These are phyloP conservation scores for Pristionchus japonicus DNA, from an alignment of 2,888 invertebrate genomes.

Conservation along the genomic window DNA sequence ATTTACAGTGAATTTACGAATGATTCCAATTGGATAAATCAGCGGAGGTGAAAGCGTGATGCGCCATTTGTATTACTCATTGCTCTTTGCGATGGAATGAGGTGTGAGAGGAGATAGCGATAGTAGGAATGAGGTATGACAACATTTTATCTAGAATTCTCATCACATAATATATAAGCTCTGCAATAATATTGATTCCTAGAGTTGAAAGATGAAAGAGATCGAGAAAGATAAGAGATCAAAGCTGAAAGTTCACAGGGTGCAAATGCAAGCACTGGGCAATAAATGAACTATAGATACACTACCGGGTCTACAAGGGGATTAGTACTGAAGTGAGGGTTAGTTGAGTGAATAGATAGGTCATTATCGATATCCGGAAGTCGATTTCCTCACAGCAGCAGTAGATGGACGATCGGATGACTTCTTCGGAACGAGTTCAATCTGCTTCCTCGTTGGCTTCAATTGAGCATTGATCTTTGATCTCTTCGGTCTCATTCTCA, in stretches of 20 bases:
- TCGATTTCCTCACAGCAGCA: neutral
- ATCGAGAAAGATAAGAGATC: neutral
- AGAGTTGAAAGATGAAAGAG: neutral
- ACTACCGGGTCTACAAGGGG: neutral
- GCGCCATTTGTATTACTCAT: neutral
- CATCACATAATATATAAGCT: slow-evolving; percentile 26
- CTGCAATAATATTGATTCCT: slow-evolving; percentile 10
- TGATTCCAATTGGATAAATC: neutral
- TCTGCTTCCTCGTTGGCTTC: slow-evolving; percentile 22
- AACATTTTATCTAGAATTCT: slow-evolving; percentile 27
- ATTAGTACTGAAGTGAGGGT: neutral
- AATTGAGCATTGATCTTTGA: neutral
- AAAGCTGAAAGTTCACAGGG: slow-evolving; percentile 23
- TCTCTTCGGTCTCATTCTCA: neutral
- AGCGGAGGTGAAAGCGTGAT: neutral
- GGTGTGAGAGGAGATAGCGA: too few relatives aligned
- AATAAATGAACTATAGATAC: neutral
- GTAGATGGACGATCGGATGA: slow-evolving; percentile 12
- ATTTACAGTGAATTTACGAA: neutral
- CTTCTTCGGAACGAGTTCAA: neutral
- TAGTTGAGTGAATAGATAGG: neutral
- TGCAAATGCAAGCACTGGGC: neutral
- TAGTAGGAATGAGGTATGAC: neutral
- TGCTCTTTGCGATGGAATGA: neutral
- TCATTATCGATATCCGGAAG: slow-evolving; percentile 14